A percentile compares a stretch with the other conserved stretches of the same genome.
Evolutionary conservation across 2,113 vertebrate species (phyloP).

Genomic region (Burhinus oedicnemus): DNA sequence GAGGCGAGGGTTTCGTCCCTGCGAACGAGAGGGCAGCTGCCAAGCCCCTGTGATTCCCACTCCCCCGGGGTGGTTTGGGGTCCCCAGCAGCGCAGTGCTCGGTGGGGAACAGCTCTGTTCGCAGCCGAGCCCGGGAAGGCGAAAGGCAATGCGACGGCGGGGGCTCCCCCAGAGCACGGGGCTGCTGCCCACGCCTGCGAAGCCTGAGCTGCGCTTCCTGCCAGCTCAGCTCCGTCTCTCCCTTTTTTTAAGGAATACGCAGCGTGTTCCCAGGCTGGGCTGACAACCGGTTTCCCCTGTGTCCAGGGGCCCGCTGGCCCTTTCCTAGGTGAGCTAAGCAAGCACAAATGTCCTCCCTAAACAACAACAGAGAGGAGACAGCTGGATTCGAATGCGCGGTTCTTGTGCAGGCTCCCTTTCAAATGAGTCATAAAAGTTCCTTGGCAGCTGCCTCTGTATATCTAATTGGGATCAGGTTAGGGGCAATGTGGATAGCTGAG

Average conservation of each 20-base stretch:
- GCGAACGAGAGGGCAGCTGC: fast-evolving
- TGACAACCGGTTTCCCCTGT: not conserved
- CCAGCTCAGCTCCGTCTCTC: not conserved
- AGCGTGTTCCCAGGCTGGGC: not conserved
- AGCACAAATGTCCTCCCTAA: conserved; percentile 34
- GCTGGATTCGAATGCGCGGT: not conserved
- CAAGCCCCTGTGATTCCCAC: not conserved
- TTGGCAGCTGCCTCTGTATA: conserved; percentile 44
- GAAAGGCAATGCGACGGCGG: fast-evolving
- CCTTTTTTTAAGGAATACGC: not conserved
- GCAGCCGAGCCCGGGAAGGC: fast-evolving
- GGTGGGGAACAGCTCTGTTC: not conserved
- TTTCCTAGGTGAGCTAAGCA: conserved; percentile 44
- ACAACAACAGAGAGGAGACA: conserved; percentile 26
- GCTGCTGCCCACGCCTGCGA: not conserved
- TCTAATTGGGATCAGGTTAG: conserved; percentile 70
- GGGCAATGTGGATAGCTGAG: conserved; percentile 43
- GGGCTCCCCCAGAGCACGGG: not conserved
- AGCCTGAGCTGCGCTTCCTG: not conserved
- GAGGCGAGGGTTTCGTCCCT: not conserved
- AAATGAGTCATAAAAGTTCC: conserved; percentile 69
- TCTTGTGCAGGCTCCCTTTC: conserved; percentile 28
- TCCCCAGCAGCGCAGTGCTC: fast-evolving
- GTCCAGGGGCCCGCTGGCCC: not conserved
- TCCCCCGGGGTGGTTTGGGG: fast-evolving